Base-by-base conservation (phyloP, 2,888 invertebrate genomes). In the Nematopogon swammerdamellus region DNA sequence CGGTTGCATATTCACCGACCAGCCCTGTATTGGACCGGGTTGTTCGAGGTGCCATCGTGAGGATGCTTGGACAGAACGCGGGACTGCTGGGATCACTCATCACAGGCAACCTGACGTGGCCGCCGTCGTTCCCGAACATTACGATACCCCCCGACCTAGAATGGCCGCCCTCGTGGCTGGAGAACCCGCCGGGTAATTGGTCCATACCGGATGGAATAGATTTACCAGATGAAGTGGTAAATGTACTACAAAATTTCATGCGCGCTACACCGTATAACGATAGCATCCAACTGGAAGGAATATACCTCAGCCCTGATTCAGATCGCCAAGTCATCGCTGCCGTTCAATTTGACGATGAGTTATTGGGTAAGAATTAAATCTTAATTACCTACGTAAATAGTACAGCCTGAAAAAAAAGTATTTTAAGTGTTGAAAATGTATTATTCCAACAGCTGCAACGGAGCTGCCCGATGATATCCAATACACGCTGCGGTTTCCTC, bases 401-500 rank as follows among this genome's bases (percentile, higher is more conserved):
- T 8, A 25, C 8, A 25, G 5, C 25, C 4, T 25, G 25, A 25
- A 25, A 25, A 25, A 8, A 8, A 25, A 25, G 8, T 25, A 4
- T 25, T 25, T 25, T n/a, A n/a, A n/a, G 25, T 25, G 25, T 25
- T 25, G 5, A 25, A 6, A 25, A 25, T 25, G 8, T 25, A 6
- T 4, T 6, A 8, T 25, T 25, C 25, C 25, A 25, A 6, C 25
- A 25, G 25, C 5, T 6, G 25, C 25, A 25, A 25, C 62, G 0
- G 57, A 57, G 11, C 60, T 85, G 51, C 81, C 82, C 0, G 58
- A 65, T 1, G 65, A 83, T 44, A 61, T 87, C 29, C 65, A 76
- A 1, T 82, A 84, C 53, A 62, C 81, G 0, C 58, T 88, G 51
- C 79, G 88, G n/a, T 88, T 87, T 63, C 88, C 88, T 4, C 83